A percentile compares a stretch with the other conserved stretches of the same genome.
These are phyloP conservation scores for Sapayoa aenigma DNA, from an alignment of 2,113 vertebrate genomes.

Conservation along the genomic window DNA sequence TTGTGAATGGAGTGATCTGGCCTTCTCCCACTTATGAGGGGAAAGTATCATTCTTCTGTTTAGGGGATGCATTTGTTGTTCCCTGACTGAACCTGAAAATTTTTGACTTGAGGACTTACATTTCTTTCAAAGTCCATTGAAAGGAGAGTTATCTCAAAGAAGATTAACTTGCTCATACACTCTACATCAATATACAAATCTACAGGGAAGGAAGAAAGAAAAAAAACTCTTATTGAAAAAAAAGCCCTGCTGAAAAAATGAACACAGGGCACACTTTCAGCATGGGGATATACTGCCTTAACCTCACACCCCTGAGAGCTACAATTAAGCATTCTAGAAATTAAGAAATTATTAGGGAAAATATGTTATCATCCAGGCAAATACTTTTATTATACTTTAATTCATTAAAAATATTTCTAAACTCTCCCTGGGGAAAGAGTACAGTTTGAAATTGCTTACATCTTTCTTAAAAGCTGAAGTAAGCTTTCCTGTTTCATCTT, in stretches of 20 bases:
- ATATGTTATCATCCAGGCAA: slow-evolving; percentile 48
- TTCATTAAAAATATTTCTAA: slow-evolving; percentile 70
- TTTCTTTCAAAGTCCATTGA: neutral
- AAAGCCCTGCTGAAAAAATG: neutral
- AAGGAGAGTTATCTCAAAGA: neutral
- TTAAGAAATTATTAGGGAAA: slow-evolving; percentile 75
- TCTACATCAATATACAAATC: neutral
- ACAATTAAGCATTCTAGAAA: slow-evolving; percentile 68
- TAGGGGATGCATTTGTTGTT: neutral
- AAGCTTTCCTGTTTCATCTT: slow-evolving; percentile 73
- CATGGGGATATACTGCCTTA: neutral
- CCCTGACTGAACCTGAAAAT: neutral
- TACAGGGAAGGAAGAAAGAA: neutral
- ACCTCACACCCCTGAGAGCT: slow-evolving; percentile 12
- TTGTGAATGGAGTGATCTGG: neutral
- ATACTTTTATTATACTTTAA: slow-evolving; percentile 73
- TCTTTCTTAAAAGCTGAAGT: slow-evolving; percentile 74
- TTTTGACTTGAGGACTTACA: neutral
- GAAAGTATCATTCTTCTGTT: neutral
- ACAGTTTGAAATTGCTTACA: slow-evolving; percentile 75
- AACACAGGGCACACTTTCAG: neutral
- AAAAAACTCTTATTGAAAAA: neutral
- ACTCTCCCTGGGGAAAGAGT: slow-evolving; percentile 52
- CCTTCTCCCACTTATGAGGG: neutral
- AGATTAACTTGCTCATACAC: neutral